Evolutionary conservation across 2,888 invertebrate species (phyloP), one percentile per base, ranked within the genome.

Genomic region (Conops quadrifasciatus): DNA sequence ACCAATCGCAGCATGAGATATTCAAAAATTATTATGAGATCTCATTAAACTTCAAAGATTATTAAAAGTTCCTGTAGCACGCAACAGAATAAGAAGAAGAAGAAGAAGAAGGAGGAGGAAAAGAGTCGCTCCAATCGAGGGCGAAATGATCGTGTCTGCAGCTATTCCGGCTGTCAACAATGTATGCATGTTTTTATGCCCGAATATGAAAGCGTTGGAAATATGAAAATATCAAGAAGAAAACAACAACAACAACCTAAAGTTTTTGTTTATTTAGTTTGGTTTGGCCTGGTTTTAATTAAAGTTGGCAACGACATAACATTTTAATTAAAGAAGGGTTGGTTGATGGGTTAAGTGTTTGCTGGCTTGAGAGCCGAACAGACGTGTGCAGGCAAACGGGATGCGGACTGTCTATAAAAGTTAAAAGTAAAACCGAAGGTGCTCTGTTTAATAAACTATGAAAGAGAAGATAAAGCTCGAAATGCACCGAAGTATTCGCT

Each of bases 1-100:
- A 64, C 66, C 74, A 66, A 69, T 71, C 72, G 62, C 72, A 69
- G 74, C 72, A 21, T 74, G 72, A 74, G 71, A 72, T 71, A 72
- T 72, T 72, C 70, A 74, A 71, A 74, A 74, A 72, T 72, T 74
- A 72, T 74, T 74, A 74, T 64, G 69, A 74, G 67, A 72, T 70
- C 72, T 71, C 67, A 74, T 74, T 74, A 70, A 36, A 64, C 0
- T 30, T 65, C 51, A 64, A 26, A 28, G 68, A 63, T n/a, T 21
- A 36, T 16, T 36, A 45, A 49, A 43, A 21, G n/a, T n/a, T n/a
- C n/a, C n/a, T n/a, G n/a, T n/a, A n/a, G 9, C 21, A 56, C 62
- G 36, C 49, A 58, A 62, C 62, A 36, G 16, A n/a, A n/a, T n/a
- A n/a, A n/a, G n/a, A n/a, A n/a, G n/a, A n/a, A n/a, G n/a, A 26